Conservation (phyloP, 2,797 vertebrate species). For the Neostethus bicornis region DNA sequence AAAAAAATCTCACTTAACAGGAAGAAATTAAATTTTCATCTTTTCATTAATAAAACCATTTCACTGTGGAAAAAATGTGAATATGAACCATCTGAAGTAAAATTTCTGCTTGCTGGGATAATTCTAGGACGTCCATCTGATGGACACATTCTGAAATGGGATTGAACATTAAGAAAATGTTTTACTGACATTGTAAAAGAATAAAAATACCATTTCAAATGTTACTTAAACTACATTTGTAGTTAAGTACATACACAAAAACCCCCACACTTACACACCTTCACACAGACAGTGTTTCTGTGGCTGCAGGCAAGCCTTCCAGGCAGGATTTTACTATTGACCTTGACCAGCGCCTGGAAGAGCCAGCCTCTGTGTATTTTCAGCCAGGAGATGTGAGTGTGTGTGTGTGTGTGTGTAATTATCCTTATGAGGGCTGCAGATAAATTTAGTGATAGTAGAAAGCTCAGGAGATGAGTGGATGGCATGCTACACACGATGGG, state of each 20-base stretch:
- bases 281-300: conserved; percentile 22
- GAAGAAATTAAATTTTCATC: too few species aligned
- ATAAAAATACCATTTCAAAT: too few species aligned
- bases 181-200: too few species aligned
- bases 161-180: too few species aligned
- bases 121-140: too few species aligned
- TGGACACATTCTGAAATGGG: too few species aligned
- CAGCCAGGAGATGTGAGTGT: conserved; percentile 25
- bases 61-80: too few species aligned
- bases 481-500: conserved; percentile 53
- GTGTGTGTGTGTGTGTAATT: conserved; percentile 51
- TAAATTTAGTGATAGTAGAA: conserved; percentile 65
- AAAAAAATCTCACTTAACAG: too few species aligned
- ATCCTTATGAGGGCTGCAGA: conserved; percentile 68
- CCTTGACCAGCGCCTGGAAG: conserved; percentile 59
- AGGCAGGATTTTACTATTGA: conserved; percentile 64
- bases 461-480: conserved; percentile 63
- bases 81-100: too few species aligned
- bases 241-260: background rate
- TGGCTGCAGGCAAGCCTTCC: conserved; percentile 63
- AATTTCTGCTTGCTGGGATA: too few species aligned
- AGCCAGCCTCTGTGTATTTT: conserved; percentile 23
- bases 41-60: too few species aligned
- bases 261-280: conserved; percentile 5
- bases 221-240: too few species aligned